Evolutionary conservation across 1,140 invertebrate species (phyloP).

Genomic region (Papilio aristodemus): DNA sequence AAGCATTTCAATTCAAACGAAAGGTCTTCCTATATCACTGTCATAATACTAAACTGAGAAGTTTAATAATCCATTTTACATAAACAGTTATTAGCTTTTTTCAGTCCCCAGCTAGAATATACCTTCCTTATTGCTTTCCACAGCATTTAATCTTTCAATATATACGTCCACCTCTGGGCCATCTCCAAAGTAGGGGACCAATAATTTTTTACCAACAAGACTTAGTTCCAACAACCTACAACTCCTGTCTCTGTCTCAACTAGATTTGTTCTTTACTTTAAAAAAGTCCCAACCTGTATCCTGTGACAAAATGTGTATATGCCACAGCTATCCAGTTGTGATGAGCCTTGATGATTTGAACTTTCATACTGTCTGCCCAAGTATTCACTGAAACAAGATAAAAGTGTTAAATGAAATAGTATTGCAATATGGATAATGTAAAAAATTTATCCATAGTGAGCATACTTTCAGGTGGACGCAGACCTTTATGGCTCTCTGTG

Average conservation of each 20-base stretch:
- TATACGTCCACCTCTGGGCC: no score
- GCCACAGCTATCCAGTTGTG: slow-evolving; percentile 99
- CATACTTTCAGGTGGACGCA: slow-evolving; percentile 67
- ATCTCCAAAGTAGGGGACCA: no score
- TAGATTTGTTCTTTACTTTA: not conserved
- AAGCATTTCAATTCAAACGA: not conserved
- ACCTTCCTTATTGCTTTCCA: no score
- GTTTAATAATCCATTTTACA: no score
- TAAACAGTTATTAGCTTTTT: no score
- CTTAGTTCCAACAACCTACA: no score
- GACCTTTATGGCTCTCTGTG: slow-evolving; percentile 83
- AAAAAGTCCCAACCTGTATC: slow-evolving; percentile 87
- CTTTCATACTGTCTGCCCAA: slow-evolving; percentile 92
- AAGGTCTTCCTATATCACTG: not conserved
- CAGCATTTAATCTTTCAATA: no score
- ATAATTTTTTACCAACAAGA: no score
- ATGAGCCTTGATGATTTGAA: slow-evolving; percentile 97
- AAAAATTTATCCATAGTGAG: slow-evolving; percentile 11
- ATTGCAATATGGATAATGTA: not conserved
- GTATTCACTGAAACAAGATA: slow-evolving; percentile 63
- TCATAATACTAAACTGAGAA: not conserved
- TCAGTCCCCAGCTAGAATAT: no score
- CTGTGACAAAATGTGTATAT: slow-evolving; percentile 96
- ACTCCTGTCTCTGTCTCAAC: not conserved
- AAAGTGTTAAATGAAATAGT: slow-evolving; percentile 27